A percentile compares a stretch with the other conserved stretches of the same genome.
Conservation (phyloP, 2,113 vertebrate species). For the Archocentrus centrarchus region DNA sequence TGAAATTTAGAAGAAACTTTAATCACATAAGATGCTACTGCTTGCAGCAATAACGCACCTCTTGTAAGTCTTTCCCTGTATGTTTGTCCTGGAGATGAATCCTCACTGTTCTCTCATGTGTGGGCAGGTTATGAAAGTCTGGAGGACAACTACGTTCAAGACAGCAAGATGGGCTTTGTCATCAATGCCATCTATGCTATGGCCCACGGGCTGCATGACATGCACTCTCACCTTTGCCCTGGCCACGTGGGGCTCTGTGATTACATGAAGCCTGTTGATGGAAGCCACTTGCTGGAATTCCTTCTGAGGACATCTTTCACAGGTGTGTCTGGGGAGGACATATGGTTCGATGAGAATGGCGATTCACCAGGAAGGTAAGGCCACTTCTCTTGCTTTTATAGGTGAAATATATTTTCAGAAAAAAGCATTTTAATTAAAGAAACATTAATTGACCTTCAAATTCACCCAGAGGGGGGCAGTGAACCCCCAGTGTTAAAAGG, state of each 20-base stretch:
- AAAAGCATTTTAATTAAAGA: not conserved
- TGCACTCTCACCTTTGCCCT: constrained; percentile 91
- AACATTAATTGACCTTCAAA: not conserved
- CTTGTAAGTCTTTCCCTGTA: not conserved
- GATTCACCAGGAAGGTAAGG: constrained; percentile 95
- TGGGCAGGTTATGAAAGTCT: constrained; percentile 91
- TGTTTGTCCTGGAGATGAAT: not conserved
- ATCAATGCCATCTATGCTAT: constrained; percentile 99
- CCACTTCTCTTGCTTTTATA: too few relatives aligned
- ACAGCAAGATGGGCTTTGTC: constrained; percentile 99
- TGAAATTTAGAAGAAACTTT: not conserved
- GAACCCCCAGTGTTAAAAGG: not conserved
- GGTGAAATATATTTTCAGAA: not conserved
- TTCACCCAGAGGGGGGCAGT: not conserved
- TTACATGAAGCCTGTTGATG: constrained; percentile 94
- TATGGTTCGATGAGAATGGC: constrained; percentile 97
- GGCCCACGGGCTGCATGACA: constrained; percentile 95
- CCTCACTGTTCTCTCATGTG: constrained; percentile 48
- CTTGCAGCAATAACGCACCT: constrained; percentile 50
- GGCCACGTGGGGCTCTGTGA: constrained; percentile 90
- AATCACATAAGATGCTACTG: constrained; percentile 45
- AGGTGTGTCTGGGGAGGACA: constrained; percentile 94
- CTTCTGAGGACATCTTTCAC: constrained; percentile 92
- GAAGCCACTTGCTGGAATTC: constrained; percentile 93
- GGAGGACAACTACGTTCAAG: constrained; percentile 97